Evolutionary conservation across 2,113 vertebrate genomes (phyloP), one percentile per base, ranked within the genome.

Genomic region (Ophiodon elongatus): DNA sequence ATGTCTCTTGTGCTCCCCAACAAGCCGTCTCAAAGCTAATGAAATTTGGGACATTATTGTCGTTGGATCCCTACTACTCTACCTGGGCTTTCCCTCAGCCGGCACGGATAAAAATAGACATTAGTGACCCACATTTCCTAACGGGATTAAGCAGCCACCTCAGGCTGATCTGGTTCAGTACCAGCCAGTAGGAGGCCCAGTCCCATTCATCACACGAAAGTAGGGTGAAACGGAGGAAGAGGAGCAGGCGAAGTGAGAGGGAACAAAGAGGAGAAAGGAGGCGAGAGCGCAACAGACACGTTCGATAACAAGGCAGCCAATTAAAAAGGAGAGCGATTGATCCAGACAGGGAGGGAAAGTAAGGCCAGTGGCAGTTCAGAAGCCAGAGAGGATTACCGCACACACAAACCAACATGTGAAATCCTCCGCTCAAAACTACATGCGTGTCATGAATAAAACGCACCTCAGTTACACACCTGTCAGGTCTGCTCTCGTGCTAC

Each of bases 81-180:
- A 87, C 87, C 87, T 86, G 87, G 88, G 81, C 76, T 84, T 79
- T 72, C 83, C 79, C 85, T 74, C 64, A 31, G 69, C 65, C 4
- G 5, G 39, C 27, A 57, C 0, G 9, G 69, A 60, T 89, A 91
- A 89, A 93, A 90, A 91, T 90, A 94, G 72, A 69, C 52, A 56
- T 35, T 14, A 79, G 67, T 89, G 91, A 90, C 93, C 92, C 88
- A 92, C 85, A 93, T 94, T 90, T 84, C 73, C 79, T 84, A 63
- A 13, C 3, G 56, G 90, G 91, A 92, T 89, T 86, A 88, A 85
- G 74, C 70, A 83, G 87, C 87, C 85, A 88, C 73, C 79, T 75
- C 74, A 25, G 70, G 69, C 80, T 76, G 83, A 88, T 87, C 80
- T 89, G 88, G 78, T 83, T 79, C 88, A 84, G 79, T n/a, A 74